Evolutionary conservation across 1,140 invertebrate genomes (phyloP).

Genomic region (Cylas formicarius): DNA sequence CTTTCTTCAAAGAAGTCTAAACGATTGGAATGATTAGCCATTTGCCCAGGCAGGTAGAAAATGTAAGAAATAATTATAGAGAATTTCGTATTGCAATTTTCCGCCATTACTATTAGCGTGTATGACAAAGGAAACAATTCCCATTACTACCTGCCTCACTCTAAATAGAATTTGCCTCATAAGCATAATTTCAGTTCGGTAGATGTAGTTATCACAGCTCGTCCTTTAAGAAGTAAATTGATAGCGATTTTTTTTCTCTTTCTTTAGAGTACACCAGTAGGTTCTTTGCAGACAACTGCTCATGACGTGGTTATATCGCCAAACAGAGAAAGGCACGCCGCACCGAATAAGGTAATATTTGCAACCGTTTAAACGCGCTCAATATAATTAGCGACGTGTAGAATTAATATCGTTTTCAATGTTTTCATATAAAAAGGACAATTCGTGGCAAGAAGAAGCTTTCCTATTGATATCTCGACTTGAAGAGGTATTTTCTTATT

Average conservation of each 20-base stretch:
- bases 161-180: no score
- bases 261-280: slow-evolving; percentile 82
- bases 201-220: no score
- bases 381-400: slow-evolving; percentile 3
- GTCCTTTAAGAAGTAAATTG: slow-evolving; percentile 3
- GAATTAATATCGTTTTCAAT: not conserved
- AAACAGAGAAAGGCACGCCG: slow-evolving; percentile 71
- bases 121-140: no score
- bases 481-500: slow-evolving; percentile 10
- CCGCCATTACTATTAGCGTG: no score
- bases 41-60: no score
- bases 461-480: slow-evolving; percentile 3
- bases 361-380: no score
- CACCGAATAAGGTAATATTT: slow-evolving; percentile 67
- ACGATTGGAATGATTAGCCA: no score
- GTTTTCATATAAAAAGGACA: not conserved
- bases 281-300: slow-evolving; percentile 77
- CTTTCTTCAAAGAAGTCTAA: no score
- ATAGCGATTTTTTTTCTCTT: slow-evolving; percentile 28
- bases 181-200: no score
- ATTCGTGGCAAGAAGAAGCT: slow-evolving; percentile 1
- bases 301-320: slow-evolving; percentile 85
- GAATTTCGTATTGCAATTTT: no score
- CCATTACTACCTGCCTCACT: no score
- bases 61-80: no score